Conservation (phyloP, 2,888 invertebrate genomes). For the Mechanitis messenoides region DNA sequence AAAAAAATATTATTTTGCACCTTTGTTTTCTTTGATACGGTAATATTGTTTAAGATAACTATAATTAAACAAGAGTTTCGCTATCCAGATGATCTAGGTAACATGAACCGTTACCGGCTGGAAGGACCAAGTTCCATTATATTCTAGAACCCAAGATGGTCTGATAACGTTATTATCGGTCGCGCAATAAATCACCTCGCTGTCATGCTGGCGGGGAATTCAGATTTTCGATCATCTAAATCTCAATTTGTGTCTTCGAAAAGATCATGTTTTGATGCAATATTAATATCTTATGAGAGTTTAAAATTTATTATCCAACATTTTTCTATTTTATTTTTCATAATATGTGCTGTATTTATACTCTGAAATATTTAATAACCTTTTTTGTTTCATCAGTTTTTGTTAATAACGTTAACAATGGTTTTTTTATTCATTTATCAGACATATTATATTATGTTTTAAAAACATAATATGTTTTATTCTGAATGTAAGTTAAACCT, state of each 20-base stretch:
- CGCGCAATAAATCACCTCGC: constrained; percentile 48
- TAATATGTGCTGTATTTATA: too few relatives aligned
- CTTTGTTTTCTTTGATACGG: background rate
- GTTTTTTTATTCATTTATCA: too few relatives aligned
- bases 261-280: constrained; percentile 25
- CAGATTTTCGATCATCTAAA: constrained; percentile 41
- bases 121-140: constrained; percentile 33
- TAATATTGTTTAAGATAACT: background rate
- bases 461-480: too few relatives aligned
- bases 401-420: too few relatives aligned
- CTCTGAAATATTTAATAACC: too few relatives aligned
- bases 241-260: constrained; percentile 31
- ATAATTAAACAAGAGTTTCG: background rate
- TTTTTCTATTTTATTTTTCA: background rate
- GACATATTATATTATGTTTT: too few relatives aligned
- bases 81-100: constrained; percentile 16
- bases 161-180: constrained; percentile 45
- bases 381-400: too few relatives aligned
- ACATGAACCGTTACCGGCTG: constrained; percentile 24
- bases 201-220: constrained; percentile 43
- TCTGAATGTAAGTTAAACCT: too few relatives aligned
- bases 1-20: background rate
- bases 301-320: constrained; percentile 1
- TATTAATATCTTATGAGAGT: constrained; percentile 20
- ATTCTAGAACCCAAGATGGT: constrained; percentile 42